Conservation (phyloP, 2,113 vertebrate species). For the Centropristis striata region DNA sequence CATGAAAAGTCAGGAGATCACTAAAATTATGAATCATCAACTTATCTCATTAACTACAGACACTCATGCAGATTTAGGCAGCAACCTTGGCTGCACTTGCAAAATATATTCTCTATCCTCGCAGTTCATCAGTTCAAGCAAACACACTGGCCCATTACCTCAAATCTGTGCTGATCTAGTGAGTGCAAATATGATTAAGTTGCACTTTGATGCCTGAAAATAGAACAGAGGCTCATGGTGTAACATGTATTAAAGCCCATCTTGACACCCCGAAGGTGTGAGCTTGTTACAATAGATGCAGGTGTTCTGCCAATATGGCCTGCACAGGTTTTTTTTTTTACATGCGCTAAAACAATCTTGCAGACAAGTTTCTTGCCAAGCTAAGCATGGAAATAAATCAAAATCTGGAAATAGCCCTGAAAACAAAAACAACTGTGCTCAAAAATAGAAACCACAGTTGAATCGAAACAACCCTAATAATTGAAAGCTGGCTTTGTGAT, state of each 20-base stretch:
- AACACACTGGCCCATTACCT: neutral
- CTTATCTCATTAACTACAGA: too few species aligned
- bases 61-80: too few species aligned
- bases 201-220: neutral
- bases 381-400: neutral
- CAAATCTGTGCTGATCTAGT: neutral
- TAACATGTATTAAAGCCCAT: too few species aligned
- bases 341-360: neutral
- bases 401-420: neutral
- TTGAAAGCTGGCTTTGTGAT: neutral
- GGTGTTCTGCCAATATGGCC: neutral
- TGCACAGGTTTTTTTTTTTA: neutral
- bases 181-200: neutral
- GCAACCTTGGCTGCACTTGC: neutral
- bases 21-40: too few species aligned
- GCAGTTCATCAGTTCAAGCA: neutral
- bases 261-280: too few species aligned
- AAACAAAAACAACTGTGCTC: neutral
- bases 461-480: conserved; percentile 18
- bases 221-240: too few species aligned
- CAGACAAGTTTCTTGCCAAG: neutral
- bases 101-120: neutral
- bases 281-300: too few species aligned
- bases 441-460: neutral
- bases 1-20: too few species aligned